Conservation (phyloP, 2,888 invertebrate species). For the Dynastes grantii region DNA sequence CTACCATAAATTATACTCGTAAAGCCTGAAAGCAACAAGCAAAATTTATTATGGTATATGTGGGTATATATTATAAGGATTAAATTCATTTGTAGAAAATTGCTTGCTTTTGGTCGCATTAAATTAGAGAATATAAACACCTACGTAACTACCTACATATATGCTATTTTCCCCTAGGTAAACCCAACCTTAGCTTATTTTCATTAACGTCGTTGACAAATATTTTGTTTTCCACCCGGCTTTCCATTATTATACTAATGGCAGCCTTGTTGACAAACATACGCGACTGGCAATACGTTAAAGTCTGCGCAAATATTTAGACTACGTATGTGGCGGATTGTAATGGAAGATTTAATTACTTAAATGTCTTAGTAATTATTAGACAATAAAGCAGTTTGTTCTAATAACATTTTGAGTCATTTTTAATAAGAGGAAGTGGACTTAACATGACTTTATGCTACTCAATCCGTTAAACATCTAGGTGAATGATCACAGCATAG, state of each 20-base stretch:
- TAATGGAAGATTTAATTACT: not conserved
- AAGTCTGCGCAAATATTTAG: slow-evolving; percentile 1
- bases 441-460: too few relatives aligned
- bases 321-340: not conserved
- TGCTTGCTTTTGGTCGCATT: too few relatives aligned
- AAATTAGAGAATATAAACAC: too few relatives aligned
- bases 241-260: slow-evolving; percentile 15
- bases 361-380: not conserved
- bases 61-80: too few relatives aligned
- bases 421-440: too few relatives aligned
- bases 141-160: too few relatives aligned
- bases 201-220: slow-evolving; percentile 28
- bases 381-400: not conserved
- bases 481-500: too few relatives aligned
- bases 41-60: too few relatives aligned
- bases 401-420: too few relatives aligned
- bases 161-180: not conserved
- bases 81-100: too few relatives aligned
- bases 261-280: slow-evolving; percentile 23
- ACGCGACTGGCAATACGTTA: not conserved
- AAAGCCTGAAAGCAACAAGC: not conserved
- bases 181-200: not conserved
- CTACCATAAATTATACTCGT: too few relatives aligned
- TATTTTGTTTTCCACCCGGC: slow-evolving; percentile 11
- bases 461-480: too few relatives aligned